A percentile compares a stretch with the other conserved stretches of the same genome.
phyloP scores from a whole-genome alignment of 2,113 vertebrate genomes.

The Conger conger region DNA sequence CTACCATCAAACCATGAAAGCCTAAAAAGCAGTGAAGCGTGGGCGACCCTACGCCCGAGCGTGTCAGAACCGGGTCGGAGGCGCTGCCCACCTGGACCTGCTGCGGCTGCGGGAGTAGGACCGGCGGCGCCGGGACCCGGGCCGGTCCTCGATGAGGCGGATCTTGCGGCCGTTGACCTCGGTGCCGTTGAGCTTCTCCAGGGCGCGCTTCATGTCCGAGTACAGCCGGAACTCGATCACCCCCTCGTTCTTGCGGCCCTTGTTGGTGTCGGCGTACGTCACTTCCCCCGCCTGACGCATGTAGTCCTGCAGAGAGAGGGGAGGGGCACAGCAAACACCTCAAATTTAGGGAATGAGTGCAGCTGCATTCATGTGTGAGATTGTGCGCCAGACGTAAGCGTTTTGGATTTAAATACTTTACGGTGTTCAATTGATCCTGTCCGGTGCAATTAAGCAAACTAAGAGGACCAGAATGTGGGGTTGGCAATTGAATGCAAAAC shows the following conservation, averaged over 20 bases:
- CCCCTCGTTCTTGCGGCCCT: conserved; percentile 91
- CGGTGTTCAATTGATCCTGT: too few species aligned
- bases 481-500: too few species aligned
- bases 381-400: too few species aligned
- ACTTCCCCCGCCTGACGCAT: conserved; percentile 98
- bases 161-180: conserved; percentile 97
- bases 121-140: conserved; percentile 81
- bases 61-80: neutral
- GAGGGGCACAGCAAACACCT: neutral
- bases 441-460: too few species aligned
- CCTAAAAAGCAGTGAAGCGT: too few species aligned
- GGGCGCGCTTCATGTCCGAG: conserved; percentile 94
- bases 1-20: too few species aligned
- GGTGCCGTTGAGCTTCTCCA: conserved; percentile 95
- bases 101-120: conserved; percentile 92
- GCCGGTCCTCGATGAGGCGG: conserved; percentile 92
- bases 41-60: neutral
- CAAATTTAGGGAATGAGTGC: neutral
- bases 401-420: too few species aligned
- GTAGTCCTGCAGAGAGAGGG: conserved; percentile 77
- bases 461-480: too few species aligned
- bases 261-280: conserved; percentile 95
- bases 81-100: conserved; percentile 85
- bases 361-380: too few species aligned
- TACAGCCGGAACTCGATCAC: conserved; percentile 97